Evolutionary conservation across 2,888 invertebrate genomes (phyloP), one percentile per base, ranked within the genome.

Genomic region (Byasa hedistus): DNA sequence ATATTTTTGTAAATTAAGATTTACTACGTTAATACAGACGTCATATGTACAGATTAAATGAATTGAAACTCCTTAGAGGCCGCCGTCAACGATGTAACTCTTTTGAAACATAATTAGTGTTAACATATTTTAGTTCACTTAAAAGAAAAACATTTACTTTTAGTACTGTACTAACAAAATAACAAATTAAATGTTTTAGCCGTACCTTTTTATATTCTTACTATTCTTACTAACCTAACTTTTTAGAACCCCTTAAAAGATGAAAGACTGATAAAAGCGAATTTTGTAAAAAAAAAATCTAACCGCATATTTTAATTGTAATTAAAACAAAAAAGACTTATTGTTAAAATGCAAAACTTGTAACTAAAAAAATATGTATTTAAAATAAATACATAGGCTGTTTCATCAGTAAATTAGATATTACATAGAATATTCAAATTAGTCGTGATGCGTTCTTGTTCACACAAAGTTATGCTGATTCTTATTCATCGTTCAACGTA

Each of bases 241-340:
- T 66, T 61, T 69, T 73, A 72, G 70, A 74, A 75, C 71, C 74
- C 76, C 72, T 76, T 67, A 60, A 69, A 76, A 74, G 73, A 73
- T 75, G 80, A 84, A 89, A 89, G 89, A 89, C 89, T 89, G 89
- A 89, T 84, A 81, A 85, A 87, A 88, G 86, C 89, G 89, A 89
- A 88, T 89, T 89, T 87, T 79, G 69, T 77, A n/a, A 79, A 76
- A 77, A 74, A 71, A 68, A 69, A 73, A 70, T 77, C 67, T 76
- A 80, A 76, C 76, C 75, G 72, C 72, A 75, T 75, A 79, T 76
- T 72, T 73, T 36, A 63, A 63, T 62, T 63, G 73, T 73, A 70
- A 71, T 72, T 71, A 76, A 75, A 74, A 73, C 73, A 75, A 71
- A 69, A 73, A 76, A 75, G 73, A 76, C 75, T 74, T 73, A 72